Percentiles rank a stretch among this genome's conserved stretches.
Conservation (phyloP, 2,888 invertebrate genomes). For the Ophion costatus region DNA sequence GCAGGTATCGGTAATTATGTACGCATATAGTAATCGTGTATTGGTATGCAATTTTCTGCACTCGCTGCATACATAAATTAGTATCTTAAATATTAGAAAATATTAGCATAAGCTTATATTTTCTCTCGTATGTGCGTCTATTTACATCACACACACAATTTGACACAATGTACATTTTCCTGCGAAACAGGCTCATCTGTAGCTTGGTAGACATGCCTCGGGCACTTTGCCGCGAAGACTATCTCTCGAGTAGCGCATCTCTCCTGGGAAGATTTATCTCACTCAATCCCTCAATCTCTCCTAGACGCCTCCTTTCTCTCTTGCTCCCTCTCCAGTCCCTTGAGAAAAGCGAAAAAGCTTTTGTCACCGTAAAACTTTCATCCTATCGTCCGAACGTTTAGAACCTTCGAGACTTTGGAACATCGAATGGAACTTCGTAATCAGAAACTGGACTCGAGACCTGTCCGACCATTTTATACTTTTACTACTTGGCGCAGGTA, state of each 20-base stretch:
- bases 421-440: constrained; percentile 39
- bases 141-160: constrained; percentile 30
- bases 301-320: constrained; percentile 15
- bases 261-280: constrained; percentile 58
- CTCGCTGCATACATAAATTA: no score
- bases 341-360: constrained; percentile 58
- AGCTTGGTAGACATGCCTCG: constrained; percentile 40
- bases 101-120: no score
- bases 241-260: constrained; percentile 49
- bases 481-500: constrained; percentile 35
- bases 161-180: constrained; percentile 13
- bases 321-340: constrained; percentile 51
- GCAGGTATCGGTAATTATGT: no score
- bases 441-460: constrained; percentile 14
- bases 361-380: constrained; percentile 47
- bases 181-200: constrained; percentile 31
- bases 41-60: no score
- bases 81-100: no score
- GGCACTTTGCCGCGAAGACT: constrained; percentile 44
- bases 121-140: background rate
- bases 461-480: constrained; percentile 42
- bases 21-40: no score
- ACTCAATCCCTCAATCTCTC: constrained; percentile 49
- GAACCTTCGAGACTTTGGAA: constrained; percentile 29
- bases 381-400: constrained; percentile 35